Percentiles rank a stretch among this genome's conserved stretches.
phyloP scores from a whole-genome alignment of 2,888 invertebrate genomes.

The Nomada goodeniana region DNA sequence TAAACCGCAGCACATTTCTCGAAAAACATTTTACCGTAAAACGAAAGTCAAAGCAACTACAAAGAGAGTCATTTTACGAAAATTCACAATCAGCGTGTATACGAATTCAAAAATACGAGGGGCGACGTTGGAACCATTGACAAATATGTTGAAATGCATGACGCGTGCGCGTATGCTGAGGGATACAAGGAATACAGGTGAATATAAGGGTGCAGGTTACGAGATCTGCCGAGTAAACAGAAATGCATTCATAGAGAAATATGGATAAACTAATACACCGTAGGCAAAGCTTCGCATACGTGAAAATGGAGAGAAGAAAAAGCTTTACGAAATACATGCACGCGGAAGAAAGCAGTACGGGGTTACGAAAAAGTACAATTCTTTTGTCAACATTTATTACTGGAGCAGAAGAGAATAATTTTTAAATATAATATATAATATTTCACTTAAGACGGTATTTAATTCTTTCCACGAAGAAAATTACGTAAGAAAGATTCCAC shows the following conservation, averaged over 20 bases:
- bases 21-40: neutral
- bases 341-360: neutral
- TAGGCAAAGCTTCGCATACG: conserved; percentile 16
- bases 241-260: conserved; percentile 54
- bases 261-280: conserved; percentile 38
- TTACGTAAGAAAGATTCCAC: too few species aligned
- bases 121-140: conserved; percentile 20
- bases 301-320: conserved; percentile 22
- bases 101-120: neutral
- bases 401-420: neutral
- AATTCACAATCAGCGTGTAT: neutral
- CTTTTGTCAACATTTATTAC: neutral
- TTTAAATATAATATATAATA: neutral
- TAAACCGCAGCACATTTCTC: neutral
- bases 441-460: too few species aligned
- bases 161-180: neutral
- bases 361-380: neutral
- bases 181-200: conserved; percentile 1
- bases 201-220: conserved; percentile 39
- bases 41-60: too few species aligned
- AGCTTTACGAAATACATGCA: neutral
- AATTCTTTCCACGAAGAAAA: too few species aligned
- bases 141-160: conserved; percentile 26
- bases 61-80: neutral
- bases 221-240: conserved; percentile 51